Evolutionary conservation across 1,140 invertebrate species (phyloP), one percentile per base, ranked within the genome.

Genomic region (Nasonia vitripennis): DNA sequence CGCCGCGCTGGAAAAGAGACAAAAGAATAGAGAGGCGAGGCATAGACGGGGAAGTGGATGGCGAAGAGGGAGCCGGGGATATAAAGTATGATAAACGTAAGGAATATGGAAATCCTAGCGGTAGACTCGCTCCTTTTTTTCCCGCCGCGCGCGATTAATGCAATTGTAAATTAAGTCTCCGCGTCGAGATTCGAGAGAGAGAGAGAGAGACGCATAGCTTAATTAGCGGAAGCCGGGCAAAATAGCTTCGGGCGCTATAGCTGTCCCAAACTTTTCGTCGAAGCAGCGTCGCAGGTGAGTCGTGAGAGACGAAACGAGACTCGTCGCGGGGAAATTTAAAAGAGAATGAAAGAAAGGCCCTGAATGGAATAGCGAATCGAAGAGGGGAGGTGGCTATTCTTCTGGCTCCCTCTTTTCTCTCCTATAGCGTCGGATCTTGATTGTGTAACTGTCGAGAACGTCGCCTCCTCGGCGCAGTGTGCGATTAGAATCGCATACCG

Each of bases 401-500:
- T 78, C 74, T 45, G 67, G 10, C 45, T 41, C 70, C 84, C 81
- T 68, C 45, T 81, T 37, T 51, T 62, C 73, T 51, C 71, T 27
- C 75, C 67, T 71, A 27, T 27, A 31, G 78, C 34, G 27, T 45
- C 84, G 83, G 87, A 87, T 87, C 85, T 85, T 86, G 87, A 90
- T 90, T 88, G 88, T 88, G 86, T 86, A 89, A 89, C 88, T 90
- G 89, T 89, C 88, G 14, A 86, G 87, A 88, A 68, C 75, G 85
- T 88, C 89, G 88, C 81, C 88, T 88, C 20, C 83, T 86, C 51
- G 82, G 80, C n/a, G 41, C 55, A 87, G 81, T 85, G 27, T 27
- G 27, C 1, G 77, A 85, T 85, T 84, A 81, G 86, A 87, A 88
- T 88, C 86, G 83, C 67, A 73, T 73, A 34, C 27, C 67, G 17